Percentiles rank a stretch among this genome's conserved stretches.
Conservation (phyloP, 2,797 vertebrate genomes). For the Podargus strigoides region DNA sequence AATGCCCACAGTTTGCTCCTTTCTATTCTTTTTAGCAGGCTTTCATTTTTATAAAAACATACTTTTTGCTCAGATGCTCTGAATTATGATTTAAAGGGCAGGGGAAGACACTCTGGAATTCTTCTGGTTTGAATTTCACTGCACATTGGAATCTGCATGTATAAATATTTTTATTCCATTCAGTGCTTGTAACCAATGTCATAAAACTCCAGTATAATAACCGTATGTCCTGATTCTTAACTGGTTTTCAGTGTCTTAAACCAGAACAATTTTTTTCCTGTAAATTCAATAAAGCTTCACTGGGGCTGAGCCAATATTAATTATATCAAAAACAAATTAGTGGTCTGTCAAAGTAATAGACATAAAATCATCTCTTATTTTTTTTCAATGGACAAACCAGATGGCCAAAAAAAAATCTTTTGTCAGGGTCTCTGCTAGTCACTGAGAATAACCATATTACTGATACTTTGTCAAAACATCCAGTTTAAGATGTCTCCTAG, state of each 20-base stretch:
- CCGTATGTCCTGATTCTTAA: neutral
- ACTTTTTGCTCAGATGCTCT: neutral
- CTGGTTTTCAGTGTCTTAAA: neutral
- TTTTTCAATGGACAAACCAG: neutral
- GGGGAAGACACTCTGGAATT: neutral
- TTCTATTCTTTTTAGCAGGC: neutral
- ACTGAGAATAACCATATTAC: neutral
- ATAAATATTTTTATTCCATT: constrained; percentile 10
- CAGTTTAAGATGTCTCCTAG: neutral
- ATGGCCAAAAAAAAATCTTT: neutral
- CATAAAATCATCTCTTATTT: neutral
- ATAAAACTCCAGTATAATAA: neutral
- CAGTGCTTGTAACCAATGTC: neutral
- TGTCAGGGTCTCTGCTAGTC: neutral
- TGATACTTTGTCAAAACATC: constrained; percentile 41
- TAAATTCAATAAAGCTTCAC: neutral
- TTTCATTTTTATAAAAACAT: neutral
- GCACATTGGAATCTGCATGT: neutral
- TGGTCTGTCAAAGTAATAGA: constrained; percentile 10
- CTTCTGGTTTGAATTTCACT: constrained; percentile 10
- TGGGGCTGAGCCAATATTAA: constrained; percentile 15
- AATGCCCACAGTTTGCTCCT: neutral
- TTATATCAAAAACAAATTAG: constrained; percentile 18
- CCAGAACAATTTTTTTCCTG: neutral
- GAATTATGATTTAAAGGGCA: neutral